phyloP scores from a whole-genome alignment of 2,797 vertebrate genomes.

The Rhyacichthys aspro region DNA sequence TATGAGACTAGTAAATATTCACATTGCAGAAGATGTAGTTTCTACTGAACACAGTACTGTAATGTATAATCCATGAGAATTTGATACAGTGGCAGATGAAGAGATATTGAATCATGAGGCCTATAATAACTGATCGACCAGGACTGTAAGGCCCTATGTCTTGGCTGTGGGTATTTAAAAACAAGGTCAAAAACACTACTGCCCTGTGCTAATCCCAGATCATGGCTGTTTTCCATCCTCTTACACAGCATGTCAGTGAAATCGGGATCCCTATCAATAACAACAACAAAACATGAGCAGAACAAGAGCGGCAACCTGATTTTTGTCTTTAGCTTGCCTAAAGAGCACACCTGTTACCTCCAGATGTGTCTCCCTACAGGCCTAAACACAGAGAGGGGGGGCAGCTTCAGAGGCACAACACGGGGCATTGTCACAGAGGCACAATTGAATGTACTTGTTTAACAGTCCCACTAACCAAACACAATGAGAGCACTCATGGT shows the following conservation, averaged over 20 bases:
- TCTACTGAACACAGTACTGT: not conserved
- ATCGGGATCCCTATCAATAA: constrained; percentile 53
- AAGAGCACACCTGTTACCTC: constrained; percentile 66
- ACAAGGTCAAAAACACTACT: constrained; percentile 66
- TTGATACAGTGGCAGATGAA: constrained; percentile 3
- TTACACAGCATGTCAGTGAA: constrained; percentile 47
- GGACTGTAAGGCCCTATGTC: constrained; percentile 12
- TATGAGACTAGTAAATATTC: too few species aligned
- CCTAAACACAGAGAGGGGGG: constrained; percentile 26
- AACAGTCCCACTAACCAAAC: constrained; percentile 61
- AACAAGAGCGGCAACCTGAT: constrained; percentile 21
- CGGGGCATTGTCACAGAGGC: constrained; percentile 55
- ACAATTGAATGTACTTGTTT: constrained; percentile 65
- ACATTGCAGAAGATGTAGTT: too few species aligned
- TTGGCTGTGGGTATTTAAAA: constrained; percentile 45
- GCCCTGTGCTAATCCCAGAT: constrained; percentile 69
- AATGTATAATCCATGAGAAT: not conserved
- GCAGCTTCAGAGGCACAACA: constrained; percentile 49
- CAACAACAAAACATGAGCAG: constrained; percentile 35
- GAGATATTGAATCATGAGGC: not conserved
- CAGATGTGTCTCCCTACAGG: constrained; percentile 65
- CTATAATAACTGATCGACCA: not conserved
- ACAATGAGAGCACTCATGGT: constrained; percentile 63
- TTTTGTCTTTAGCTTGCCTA: constrained; percentile 11
- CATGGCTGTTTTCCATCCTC: constrained; percentile 59